These are phyloP conservation scores for Ectemnius lituratus DNA, from an alignment of 2,888 invertebrate species.

Conservation along the genomic window DNA sequence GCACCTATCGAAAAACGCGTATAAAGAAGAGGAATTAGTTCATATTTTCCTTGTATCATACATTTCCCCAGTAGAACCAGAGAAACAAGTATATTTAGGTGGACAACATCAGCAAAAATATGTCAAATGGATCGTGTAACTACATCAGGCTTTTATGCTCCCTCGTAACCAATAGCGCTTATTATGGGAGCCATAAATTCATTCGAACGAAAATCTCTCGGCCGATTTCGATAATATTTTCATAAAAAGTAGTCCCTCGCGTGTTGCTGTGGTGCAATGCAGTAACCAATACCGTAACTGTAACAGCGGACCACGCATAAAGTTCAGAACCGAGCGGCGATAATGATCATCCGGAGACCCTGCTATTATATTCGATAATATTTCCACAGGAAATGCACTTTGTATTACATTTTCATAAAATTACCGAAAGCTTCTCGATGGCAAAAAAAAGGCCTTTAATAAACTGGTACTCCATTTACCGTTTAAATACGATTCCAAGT, in stretches of 20 bases:
- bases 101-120: too few species aligned
- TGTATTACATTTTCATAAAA: too few species aligned
- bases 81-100: too few species aligned
- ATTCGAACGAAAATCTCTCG: slow-evolving; percentile 5
- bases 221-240: slow-evolving; percentile 10
- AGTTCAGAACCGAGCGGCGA: slow-evolving; percentile 13
- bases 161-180: not conserved
- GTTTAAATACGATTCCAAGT: too few species aligned
- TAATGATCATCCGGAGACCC: slow-evolving; percentile 47
- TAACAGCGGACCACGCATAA: slow-evolving; percentile 6
- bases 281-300: not conserved
- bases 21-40: too few species aligned
- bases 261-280: slow-evolving; percentile 10
- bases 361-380: slow-evolving; percentile 53
- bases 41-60: too few species aligned
- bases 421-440: too few species aligned
- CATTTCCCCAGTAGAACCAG: too few species aligned
- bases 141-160: not conserved
- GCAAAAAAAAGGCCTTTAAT: too few species aligned
- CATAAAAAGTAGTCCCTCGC: not conserved
- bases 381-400: not conserved
- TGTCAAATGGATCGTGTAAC: too few species aligned
- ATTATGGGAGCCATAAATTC: not conserved
- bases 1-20: slow-evolving; percentile 73
- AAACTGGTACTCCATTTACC: too few species aligned